Base-by-base conservation (phyloP, 2,113 vertebrate genomes). In the Pachypanchax playfairii region DNA sequence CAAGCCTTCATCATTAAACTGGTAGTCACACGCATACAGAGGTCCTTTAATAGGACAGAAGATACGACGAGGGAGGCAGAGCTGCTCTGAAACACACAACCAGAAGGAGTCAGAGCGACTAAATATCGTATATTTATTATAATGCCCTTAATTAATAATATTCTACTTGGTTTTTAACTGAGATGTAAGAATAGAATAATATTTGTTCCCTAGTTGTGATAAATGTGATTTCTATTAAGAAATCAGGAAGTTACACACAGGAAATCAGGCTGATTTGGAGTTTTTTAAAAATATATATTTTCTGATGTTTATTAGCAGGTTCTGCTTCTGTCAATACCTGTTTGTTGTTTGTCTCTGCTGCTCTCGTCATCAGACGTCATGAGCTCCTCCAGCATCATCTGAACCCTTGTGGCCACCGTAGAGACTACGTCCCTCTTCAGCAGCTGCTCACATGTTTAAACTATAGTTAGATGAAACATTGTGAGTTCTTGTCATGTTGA, bases 391-490 rank as follows among this genome's bases (percentile, higher is more conserved):
- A 97, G 92, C 2, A 96, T 75, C 87, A 98, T 94, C 85, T 96
- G 93, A 90, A 94, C 93, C 41, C 96, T 93, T 42, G 92, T 92
- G 74, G 89, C 89, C 82, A 98, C 79, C 0, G 96, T 96, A 67
- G 94, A 96, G 78, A 98, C 77, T 28, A 95, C 85, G 51, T 99
- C 96, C 84, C 94, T 94, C 78, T 96, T 99, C 69, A 99, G 77
- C 76, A 94, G 90, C 96, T 99, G 79, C 14, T 1, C 25, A 11
- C 14, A 28, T 14, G 24, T 25, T 35, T 53, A 0, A 52, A 0
- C 14, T 0, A n/a, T 14, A 43, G 39, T 55, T 47, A 4, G 11
- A 49, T 15, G 13, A 14, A 73, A 28, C 43, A 3, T 42, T 8
- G n/a, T 12, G 12, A 18, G 3, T 1, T n/a, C 26, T 12, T 18